Percentiles rank a stretch among this genome's conserved stretches.
These are phyloP conservation scores for Cheilosia soror DNA, from an alignment of 2,888 invertebrate genomes.

Conservation along the genomic window DNA sequence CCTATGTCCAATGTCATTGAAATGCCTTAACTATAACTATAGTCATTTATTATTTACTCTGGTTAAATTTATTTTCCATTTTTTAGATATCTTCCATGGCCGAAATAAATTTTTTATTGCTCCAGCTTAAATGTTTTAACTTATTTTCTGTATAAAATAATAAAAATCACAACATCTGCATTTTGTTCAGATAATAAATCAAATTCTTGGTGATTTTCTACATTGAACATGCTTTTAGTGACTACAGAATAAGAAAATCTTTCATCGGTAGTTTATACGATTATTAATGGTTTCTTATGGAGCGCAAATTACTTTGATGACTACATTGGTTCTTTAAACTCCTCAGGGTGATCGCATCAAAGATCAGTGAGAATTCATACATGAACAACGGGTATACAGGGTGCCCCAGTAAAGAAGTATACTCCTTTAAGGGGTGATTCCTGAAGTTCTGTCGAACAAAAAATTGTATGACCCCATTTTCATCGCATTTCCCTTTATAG, in stretches of 20 bases:
- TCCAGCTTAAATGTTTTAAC: slow-evolving; percentile 1
- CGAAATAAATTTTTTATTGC: slow-evolving; percentile 12
- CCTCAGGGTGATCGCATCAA: slow-evolving; percentile 15
- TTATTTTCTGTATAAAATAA: not conserved
- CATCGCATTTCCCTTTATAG: too few species aligned
- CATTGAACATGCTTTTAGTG: not conserved
- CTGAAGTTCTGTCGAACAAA: too few species aligned
- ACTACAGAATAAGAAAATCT: not conserved
- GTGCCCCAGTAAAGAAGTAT: too few species aligned
- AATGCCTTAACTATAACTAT: slow-evolving; percentile 30
- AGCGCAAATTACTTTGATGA: slow-evolving; percentile 13
- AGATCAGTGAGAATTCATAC: not conserved
- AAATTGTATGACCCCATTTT: too few species aligned
- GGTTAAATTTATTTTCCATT: slow-evolving; percentile 31
- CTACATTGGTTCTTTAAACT: slow-evolving; percentile 4
- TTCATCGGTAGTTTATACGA: slow-evolving; percentile 20
- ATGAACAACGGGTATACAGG: not conserved
- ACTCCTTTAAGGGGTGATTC: too few species aligned
- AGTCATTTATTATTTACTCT: slow-evolving; percentile 6
- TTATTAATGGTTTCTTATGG: slow-evolving; percentile 19
- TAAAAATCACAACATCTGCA: not conserved
- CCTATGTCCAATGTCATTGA: slow-evolving; percentile 33
- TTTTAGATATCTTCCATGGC: slow-evolving; percentile 37
- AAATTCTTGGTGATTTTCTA: not conserved
- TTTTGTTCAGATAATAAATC: slow-evolving; percentile 30